Evolutionary conservation across 2,797 vertebrate species (phyloP).

Genomic region (Loris lydekkerianus): DNA sequence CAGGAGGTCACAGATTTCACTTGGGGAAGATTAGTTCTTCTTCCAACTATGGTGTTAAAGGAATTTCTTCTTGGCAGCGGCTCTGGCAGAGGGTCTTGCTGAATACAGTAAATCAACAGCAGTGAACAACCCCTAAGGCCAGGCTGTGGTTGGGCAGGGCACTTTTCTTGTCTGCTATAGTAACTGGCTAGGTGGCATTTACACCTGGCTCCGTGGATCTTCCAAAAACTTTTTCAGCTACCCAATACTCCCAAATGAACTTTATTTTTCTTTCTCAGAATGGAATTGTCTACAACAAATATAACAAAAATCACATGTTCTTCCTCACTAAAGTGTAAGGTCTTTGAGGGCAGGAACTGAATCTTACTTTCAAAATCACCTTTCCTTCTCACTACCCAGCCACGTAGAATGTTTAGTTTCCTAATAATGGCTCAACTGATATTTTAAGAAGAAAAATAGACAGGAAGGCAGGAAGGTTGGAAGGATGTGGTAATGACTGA

Average conservation of each 20-base stretch:
- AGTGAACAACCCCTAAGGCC: background rate
- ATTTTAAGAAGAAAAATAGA: constrained; percentile 22
- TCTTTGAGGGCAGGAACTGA: background rate
- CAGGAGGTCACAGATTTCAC: background rate
- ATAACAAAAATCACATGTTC: background rate
- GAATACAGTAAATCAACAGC: background rate
- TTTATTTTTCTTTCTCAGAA: background rate
- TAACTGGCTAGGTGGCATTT: background rate
- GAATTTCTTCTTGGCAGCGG: background rate
- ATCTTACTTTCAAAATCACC: background rate
- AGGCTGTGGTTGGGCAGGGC: background rate
- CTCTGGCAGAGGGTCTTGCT: background rate
- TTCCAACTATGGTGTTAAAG: background rate
- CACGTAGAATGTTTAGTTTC: background rate
- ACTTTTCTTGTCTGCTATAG: background rate
- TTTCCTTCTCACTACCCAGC: background rate
- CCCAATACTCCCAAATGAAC: background rate
- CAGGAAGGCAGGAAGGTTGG: background rate
- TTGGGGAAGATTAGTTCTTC: background rate
- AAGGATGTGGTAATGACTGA: background rate
- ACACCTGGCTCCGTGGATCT: background rate
- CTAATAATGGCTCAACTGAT: background rate
- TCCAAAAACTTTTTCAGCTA: constrained; percentile 9
- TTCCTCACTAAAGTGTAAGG: background rate
- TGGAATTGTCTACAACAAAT: background rate